These are phyloP conservation scores for Eriocheir sinensis DNA, from an alignment of 1,140 invertebrate species.

Conservation along the genomic window DNA sequence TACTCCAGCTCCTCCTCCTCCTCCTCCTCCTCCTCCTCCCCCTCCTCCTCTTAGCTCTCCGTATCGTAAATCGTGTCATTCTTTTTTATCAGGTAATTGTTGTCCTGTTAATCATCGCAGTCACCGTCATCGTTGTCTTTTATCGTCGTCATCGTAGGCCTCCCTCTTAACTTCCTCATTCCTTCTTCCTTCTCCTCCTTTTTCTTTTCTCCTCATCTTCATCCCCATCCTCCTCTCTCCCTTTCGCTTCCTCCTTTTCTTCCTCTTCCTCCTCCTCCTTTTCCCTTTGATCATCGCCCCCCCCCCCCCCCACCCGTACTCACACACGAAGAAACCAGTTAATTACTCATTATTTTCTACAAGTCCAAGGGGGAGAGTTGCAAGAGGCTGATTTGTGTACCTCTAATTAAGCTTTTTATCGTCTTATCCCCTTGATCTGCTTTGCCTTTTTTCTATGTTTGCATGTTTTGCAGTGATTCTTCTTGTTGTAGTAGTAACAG, in stretches of 20 bases:
- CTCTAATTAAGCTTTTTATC: not conserved
- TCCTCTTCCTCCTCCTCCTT: not conserved
- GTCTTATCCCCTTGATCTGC: not conserved
- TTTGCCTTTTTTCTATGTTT: no score
- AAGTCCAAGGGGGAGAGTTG: not conserved
- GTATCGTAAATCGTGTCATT: not conserved
- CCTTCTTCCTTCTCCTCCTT: conserved; percentile 3
- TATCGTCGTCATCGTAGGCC: no score
- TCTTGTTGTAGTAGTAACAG: no score
- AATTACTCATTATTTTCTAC: not conserved
- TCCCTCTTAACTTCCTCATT: no score
- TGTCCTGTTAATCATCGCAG: no score
- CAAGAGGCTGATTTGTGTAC: not conserved
- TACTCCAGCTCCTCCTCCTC: not conserved
- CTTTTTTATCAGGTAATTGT: no score
- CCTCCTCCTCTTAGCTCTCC: not conserved
- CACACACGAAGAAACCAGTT: not conserved
- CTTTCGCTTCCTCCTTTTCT: not conserved
- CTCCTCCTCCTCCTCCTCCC: not conserved
- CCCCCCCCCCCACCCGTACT: not conserved
- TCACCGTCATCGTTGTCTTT: no score
- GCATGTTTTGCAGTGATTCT: no score
- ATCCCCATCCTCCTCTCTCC: not conserved
- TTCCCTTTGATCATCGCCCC: not conserved
- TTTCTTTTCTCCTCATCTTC: not conserved